Percentiles rank a stretch among this genome's conserved stretches.
These are phyloP conservation scores for Numenius phaeopus DNA, from an alignment of 2,797 vertebrate species.

Conservation along the genomic window DNA sequence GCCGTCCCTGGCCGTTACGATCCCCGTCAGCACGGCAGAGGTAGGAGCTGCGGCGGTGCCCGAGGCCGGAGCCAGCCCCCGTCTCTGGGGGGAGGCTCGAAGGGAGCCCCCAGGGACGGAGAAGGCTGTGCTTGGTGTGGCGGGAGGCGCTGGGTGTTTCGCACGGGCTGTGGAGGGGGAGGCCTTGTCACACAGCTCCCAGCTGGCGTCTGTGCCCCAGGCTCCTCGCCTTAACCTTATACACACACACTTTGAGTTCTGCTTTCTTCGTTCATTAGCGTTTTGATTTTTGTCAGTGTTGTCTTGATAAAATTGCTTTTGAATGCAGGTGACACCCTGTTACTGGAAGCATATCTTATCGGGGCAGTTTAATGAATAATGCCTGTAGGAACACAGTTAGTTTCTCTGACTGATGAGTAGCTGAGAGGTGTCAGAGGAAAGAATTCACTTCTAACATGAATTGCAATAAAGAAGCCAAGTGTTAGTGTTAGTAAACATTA, in stretches of 20 bases:
- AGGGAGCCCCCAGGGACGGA: rapidly evolving
- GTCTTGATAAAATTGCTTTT: not conserved
- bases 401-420: too few species aligned
- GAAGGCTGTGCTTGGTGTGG: not conserved
- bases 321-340: not conserved
- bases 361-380: rapidly evolving
- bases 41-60: slow-evolving; percentile 33
- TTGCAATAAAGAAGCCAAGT: not conserved
- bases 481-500: not conserved
- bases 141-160: rapidly evolving
- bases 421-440: not conserved
- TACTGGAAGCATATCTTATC: not conserved
- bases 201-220: not conserved
- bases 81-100: not conserved
- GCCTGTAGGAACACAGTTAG: not conserved
- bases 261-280: rapidly evolving
- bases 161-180: rapidly evolving
- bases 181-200: not conserved
- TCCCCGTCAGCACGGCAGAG: slow-evolving; percentile 75
- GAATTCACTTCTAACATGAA: not conserved
- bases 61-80: not conserved
- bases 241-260: rapidly evolving
- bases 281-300: not conserved
- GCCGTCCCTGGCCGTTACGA: slow-evolving; percentile 56
- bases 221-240: too few species aligned